phyloP scores from a whole-genome alignment of 2,797 vertebrate genomes.

The Notoglanidium macrostoma region DNA sequence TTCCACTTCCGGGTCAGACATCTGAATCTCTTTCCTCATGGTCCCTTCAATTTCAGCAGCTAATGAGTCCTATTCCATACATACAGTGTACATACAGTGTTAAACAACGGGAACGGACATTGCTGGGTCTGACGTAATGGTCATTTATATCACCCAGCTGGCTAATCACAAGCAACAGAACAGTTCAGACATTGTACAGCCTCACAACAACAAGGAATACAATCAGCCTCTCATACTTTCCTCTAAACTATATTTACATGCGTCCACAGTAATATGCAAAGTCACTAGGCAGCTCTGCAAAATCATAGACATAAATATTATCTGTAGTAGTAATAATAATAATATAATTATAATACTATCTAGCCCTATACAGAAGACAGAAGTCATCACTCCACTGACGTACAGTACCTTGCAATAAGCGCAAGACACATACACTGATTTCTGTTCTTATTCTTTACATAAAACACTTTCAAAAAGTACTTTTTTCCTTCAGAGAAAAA shows the following conservation, averaged over 20 bases:
- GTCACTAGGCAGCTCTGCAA: background rate
- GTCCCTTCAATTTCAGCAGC: conserved; percentile 98
- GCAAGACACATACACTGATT: background rate
- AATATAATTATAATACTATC: background rate
- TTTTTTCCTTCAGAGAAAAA: background rate
- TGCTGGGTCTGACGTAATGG: background rate
- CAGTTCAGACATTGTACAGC: background rate
- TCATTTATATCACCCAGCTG: background rate
- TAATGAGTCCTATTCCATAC: conserved; percentile 86
- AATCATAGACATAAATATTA: background rate
- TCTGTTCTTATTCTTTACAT: background rate
- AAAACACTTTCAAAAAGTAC: no score
- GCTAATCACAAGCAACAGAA: conserved; percentile 9
- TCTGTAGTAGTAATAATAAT: no score
- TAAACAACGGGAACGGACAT: background rate
- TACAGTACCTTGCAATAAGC: no score
- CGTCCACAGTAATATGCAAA: conserved; percentile 10
- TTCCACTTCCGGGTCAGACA: conserved; percentile 90
- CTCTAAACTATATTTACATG: background rate
- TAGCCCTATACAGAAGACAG: background rate
- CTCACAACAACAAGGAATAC: background rate
- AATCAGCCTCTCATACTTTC: background rate
- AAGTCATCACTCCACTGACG: background rate
- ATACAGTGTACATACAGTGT: conserved; percentile 25
- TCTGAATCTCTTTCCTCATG: conserved; percentile 95